Percentiles rank a stretch among this genome's conserved stretches.
Evolutionary conservation across 2,888 invertebrate genomes (phyloP).

Genomic region (Drepana falcataria): DNA sequence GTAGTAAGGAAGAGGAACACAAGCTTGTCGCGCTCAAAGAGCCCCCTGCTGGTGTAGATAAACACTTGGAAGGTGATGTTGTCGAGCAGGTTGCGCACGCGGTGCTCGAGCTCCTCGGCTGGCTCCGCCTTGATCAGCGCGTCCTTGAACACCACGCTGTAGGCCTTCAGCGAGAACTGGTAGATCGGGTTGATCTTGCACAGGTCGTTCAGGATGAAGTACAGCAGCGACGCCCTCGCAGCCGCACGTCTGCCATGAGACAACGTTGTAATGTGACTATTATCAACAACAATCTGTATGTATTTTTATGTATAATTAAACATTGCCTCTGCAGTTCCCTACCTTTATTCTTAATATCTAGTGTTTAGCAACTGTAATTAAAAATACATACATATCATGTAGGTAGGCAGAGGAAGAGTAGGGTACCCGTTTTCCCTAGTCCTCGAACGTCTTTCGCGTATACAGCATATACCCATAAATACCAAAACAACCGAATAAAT

Average conservation of each 20-base stretch:
- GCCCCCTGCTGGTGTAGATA: slow-evolving; percentile 91
- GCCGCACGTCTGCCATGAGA: slow-evolving; percentile 83
- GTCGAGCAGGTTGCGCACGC: slow-evolving; percentile 89
- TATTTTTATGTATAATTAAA: too few relatives aligned
- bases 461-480: too few relatives aligned
- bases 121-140: slow-evolving; percentile 85
- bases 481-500: too few relatives aligned
- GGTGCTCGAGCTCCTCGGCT: slow-evolving; percentile 83
- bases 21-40: slow-evolving; percentile 95
- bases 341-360: too few relatives aligned
- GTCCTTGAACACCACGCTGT: slow-evolving; percentile 93
- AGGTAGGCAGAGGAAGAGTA: too few relatives aligned
- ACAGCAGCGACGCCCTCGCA: slow-evolving; percentile 90
- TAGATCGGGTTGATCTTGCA: slow-evolving; percentile 96
- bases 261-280: too few relatives aligned
- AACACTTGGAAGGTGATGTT: slow-evolving; percentile 92
- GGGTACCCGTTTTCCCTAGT: too few relatives aligned
- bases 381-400: too few relatives aligned
- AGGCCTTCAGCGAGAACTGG: slow-evolving; percentile 96
- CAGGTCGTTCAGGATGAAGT: slow-evolving; percentile 95
- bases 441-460: too few relatives aligned
- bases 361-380: too few relatives aligned
- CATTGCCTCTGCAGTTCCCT: too few relatives aligned
- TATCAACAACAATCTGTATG: too few relatives aligned
- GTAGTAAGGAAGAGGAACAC: slow-evolving; percentile 93